phyloP scores from a whole-genome alignment of 2,113 vertebrate genomes.

The Malurus melanocephalus region DNA sequence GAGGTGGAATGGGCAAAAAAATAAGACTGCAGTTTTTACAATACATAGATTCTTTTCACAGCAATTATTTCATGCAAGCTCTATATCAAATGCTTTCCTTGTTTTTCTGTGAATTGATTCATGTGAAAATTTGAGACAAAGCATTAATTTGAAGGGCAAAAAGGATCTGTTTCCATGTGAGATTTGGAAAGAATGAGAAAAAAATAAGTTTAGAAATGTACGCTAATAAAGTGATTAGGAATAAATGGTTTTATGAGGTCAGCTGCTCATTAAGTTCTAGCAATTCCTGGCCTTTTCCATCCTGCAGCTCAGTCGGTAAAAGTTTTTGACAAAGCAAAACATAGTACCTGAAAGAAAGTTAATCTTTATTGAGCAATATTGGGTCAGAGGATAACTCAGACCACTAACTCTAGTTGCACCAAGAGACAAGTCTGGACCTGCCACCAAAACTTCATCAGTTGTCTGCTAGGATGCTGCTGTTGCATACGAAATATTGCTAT shows the following conservation, averaged over 20 bases:
- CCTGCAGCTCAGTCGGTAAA: not conserved
- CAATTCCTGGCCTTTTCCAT: not conserved
- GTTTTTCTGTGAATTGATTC: not conserved
- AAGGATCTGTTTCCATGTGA: not conserved
- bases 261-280: not conserved
- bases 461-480: not conserved
- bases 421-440: not conserved
- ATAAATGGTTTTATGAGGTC: not conserved
- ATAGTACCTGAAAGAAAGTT: not conserved
- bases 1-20: not conserved
- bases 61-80: not conserved
- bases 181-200: not conserved
- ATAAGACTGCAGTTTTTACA: not conserved
- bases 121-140: not conserved
- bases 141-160: not conserved
- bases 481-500: not conserved
- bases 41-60: not conserved
- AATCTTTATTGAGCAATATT: not conserved
- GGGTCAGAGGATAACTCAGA: not conserved
- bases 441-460: not conserved
- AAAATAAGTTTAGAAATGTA: not conserved
- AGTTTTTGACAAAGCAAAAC: not conserved
- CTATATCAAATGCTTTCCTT: not conserved
- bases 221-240: not conserved
- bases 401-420: not conserved